Evolutionary conservation across 2,888 invertebrate genomes (phyloP).

Genomic region (Dermolepida albohirtum): DNA sequence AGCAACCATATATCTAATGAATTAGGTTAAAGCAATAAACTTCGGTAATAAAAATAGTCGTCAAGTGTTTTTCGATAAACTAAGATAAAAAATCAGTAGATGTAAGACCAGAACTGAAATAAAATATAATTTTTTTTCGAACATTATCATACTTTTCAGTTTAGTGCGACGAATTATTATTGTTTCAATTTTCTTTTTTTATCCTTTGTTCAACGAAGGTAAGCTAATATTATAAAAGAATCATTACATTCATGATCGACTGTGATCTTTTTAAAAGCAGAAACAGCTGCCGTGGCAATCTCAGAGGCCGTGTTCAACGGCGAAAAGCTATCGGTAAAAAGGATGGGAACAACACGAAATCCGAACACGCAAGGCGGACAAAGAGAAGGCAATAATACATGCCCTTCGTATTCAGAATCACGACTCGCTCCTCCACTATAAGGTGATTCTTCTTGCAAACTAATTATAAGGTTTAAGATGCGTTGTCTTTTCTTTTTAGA

Average conservation of each 20-base stretch:
- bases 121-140: background rate
- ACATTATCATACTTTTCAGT: slow-evolving; percentile 4
- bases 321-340: no score
- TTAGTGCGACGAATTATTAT: background rate
- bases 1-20: background rate
- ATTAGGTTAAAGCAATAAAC: slow-evolving; percentile 3
- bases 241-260: background rate
- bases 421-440: no score
- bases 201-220: background rate
- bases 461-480: no score
- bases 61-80: slow-evolving; percentile 2
- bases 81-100: background rate
- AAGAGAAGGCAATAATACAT: no score
- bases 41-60: slow-evolving; percentile 12
- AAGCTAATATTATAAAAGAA: no score
- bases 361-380: no score
- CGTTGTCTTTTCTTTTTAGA: no score
- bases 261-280: background rate
- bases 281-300: no score
- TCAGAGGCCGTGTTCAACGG: no score
- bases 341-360: no score
- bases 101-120: slow-evolving; percentile 5
- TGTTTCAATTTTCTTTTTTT: slow-evolving; percentile 6
- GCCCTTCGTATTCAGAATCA: no score
- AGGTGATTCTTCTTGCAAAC: no score